Evolutionary conservation across 1,140 invertebrate genomes (phyloP).

Genomic region (Whitmania pigra): DNA sequence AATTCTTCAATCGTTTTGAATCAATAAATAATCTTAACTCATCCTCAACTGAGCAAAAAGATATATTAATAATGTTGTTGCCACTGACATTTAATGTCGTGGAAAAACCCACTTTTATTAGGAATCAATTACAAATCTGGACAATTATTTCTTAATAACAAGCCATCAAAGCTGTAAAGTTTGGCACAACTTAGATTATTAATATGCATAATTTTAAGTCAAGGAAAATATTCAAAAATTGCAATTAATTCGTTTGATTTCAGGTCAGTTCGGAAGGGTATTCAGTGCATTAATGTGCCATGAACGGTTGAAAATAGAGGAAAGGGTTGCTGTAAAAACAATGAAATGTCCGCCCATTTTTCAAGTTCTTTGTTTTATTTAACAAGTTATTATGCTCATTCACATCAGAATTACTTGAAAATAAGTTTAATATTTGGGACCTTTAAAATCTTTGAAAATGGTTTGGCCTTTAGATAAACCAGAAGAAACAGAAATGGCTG

Average conservation of each 20-base stretch:
- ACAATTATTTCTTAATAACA: neutral
- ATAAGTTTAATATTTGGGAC: neutral
- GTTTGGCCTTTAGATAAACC: conserved; percentile 19
- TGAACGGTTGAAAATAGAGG: neutral
- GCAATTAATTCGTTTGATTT: neutral
- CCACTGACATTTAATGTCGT: too few species aligned
- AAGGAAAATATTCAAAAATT: too few species aligned
- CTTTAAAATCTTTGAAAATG: neutral
- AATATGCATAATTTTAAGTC: too few species aligned
- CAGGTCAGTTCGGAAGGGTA: conserved; percentile 24
- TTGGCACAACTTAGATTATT: too few species aligned
- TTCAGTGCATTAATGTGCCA: conserved; percentile 7
- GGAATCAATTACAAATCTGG: neutral
- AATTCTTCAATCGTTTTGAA: too few species aligned
- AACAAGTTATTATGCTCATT: neutral
- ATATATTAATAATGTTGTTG: too few species aligned
- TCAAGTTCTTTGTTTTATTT: neutral
- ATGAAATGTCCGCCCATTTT: conserved; percentile 18
- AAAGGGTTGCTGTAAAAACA: conserved; percentile 20
- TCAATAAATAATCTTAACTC: too few species aligned
- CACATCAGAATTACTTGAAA: neutral
- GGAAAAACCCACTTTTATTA: neutral
- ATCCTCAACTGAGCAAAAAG: too few species aligned
- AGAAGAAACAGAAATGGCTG: conserved; percentile 28
- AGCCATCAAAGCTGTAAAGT: neutral